These are phyloP conservation scores for Crocodylus rhombifer DNA, from an alignment of 2,797 vertebrate species.

Conservation along the genomic window DNA sequence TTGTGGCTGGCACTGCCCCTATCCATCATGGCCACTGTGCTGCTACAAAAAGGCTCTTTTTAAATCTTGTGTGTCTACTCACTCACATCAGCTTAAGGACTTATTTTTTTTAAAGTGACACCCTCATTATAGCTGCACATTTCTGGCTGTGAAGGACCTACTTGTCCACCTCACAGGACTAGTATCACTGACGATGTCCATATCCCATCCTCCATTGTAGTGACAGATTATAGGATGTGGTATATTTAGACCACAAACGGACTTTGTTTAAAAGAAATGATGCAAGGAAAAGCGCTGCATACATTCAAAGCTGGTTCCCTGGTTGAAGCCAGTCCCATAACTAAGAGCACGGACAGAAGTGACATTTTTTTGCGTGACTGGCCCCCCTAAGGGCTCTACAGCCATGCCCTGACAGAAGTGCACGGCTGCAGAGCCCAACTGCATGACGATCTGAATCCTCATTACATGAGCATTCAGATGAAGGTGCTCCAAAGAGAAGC, in stretches of 20 bases:
- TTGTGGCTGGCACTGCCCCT: background rate
- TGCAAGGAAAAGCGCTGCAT: background rate
- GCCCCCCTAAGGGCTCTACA: no score
- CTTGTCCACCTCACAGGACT: background rate
- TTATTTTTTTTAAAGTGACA: background rate
- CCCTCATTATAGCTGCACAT: background rate
- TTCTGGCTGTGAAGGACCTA: no score
- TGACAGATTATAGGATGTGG: background rate
- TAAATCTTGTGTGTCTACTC: constrained; percentile 38
- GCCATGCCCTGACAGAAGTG: no score
- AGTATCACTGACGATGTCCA: background rate
- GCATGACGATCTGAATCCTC: no score
- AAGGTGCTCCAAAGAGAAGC: no score
- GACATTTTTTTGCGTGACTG: no score
- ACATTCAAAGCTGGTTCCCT: background rate
- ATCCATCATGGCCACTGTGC: constrained; percentile 28
- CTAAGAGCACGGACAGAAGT: background rate
- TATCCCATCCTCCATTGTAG: background rate
- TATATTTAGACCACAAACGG: background rate
- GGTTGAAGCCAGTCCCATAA: accelerated
- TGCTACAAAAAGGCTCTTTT: constrained; percentile 18
- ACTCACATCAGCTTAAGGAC: background rate
- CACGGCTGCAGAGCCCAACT: no score
- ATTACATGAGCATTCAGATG: no score
- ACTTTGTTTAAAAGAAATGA: background rate